A percentile compares a stretch with the other conserved stretches of the same genome.
These are phyloP conservation scores for Struthidea cinerea DNA, from an alignment of 2,113 vertebrate genomes.

Conservation along the genomic window DNA sequence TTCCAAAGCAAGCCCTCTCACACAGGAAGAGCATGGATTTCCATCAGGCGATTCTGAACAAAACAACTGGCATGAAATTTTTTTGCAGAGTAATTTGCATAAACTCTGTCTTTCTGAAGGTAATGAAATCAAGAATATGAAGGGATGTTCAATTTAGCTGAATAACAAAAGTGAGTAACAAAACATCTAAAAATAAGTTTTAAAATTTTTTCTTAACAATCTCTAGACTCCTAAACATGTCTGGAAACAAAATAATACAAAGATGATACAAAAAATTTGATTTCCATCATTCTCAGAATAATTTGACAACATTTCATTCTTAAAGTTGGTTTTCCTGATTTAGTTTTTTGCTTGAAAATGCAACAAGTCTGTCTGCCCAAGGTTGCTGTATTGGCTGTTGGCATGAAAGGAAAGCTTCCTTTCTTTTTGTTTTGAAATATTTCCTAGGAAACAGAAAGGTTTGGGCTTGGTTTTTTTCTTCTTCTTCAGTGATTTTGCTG, in stretches of 20 bases:
- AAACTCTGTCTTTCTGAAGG: neutral
- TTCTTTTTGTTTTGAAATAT: neutral
- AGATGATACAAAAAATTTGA: neutral
- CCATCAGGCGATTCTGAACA: neutral
- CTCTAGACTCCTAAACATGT: neutral
- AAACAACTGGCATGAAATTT: neutral
- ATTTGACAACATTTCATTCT: neutral
- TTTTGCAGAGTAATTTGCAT: neutral
- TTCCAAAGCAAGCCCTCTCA: neutral
- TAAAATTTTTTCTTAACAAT: slow-evolving; percentile 14
- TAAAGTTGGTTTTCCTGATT: neutral
- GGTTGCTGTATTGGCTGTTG: neutral
- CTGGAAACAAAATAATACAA: neutral
- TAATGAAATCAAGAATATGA: neutral
- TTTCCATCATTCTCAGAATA: neutral
- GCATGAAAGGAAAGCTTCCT: neutral
- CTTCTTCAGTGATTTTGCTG: neutral
- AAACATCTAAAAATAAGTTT: slow-evolving; percentile 7
- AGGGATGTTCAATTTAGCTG: slow-evolving; percentile 29
- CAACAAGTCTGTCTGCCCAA: neutral
- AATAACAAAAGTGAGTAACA: slow-evolving; percentile 2
- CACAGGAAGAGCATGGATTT: neutral
- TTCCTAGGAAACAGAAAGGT: neutral
- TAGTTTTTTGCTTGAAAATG: neutral
- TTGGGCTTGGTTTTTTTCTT: accelerated